Evolutionary conservation across 2,113 vertebrate species (phyloP), one percentile per base, ranked within the genome.

Genomic region (Osmerus mordax): DNA sequence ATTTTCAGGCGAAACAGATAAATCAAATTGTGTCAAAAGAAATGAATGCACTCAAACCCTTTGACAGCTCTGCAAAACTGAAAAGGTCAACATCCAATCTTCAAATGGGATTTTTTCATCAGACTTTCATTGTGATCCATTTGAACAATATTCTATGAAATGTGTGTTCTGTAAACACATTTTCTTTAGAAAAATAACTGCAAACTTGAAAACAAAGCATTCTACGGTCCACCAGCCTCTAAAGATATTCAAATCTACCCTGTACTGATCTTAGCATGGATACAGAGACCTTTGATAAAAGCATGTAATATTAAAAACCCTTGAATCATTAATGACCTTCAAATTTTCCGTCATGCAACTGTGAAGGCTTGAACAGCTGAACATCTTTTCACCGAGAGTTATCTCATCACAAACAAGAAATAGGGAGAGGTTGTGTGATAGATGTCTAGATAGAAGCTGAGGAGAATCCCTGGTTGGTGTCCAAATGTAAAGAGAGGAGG

Each of bases 271-370:
- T 69, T 74, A 70, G 15, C 73, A 54, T 15, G 32, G 56, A 78
- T 78, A 80, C 64, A 77, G 71, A 32, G 66, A 52, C 41, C 75
- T 68, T 73, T 83, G 79, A 85, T 81, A 63, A 80, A 84, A 71
- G 60, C 28, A 85, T 83, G 75, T 71, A 84, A 83, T 83, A 84
- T 84, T 82, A 25, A 77, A 77, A 69, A 47, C 41, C 29, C 47
- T 18, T 85, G 51, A 77, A 83, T 89, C 75, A 67, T 84, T 83
- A 70, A 86, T 72, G 80, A 82, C 78, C 76, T 84, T 80, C 76
- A 81, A 61, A 76, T 75, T 71, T 71, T 65, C 72, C 79, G 51
- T 61, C 23, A 64, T 70, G 81, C 70, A 58, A 72, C 71, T 73
- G 58, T 19, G 59, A 68, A 73, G 65, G 21, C 58, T 53, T 74